Conservation (phyloP, 2,797 vertebrate species). For the Epinephelus malabaricus region DNA sequence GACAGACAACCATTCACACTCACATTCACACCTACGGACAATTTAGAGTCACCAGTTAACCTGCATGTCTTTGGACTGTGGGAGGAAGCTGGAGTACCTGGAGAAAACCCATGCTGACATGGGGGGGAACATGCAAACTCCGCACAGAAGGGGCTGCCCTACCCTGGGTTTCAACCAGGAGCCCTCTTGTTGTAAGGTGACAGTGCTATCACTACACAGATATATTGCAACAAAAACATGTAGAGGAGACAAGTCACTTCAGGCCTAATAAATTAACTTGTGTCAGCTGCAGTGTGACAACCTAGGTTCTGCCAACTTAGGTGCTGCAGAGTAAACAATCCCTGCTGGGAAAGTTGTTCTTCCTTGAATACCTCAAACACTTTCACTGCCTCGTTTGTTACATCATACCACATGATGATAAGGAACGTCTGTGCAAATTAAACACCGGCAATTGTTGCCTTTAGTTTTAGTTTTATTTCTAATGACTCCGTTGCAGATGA, state of each 20-base stretch:
- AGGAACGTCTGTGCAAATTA: neutral
- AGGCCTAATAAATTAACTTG: neutral
- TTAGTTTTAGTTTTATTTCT: neutral
- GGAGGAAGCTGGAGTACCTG: too few species aligned
- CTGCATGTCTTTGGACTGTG: too few species aligned
- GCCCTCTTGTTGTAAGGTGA: too few species aligned
- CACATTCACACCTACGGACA: too few species aligned
- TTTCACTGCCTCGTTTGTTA: neutral
- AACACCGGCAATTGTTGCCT: neutral
- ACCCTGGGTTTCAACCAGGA: too few species aligned
- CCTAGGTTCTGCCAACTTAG: neutral
- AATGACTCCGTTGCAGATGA: neutral
- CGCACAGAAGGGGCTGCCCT: too few species aligned
- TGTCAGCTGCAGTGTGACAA: neutral
- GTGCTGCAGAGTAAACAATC: neutral
- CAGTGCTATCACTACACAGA: too few species aligned
- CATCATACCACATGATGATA: neutral
- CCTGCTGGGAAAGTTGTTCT: conserved; percentile 5
- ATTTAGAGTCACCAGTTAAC: too few species aligned
- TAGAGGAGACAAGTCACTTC: neutral
- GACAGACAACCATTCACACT: too few species aligned
- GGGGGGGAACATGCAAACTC: too few species aligned
- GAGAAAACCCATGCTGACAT: too few species aligned
- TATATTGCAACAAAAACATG: too few species aligned
- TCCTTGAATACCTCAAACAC: neutral